These are phyloP conservation scores for Hyperoplus lanceolatus DNA, from an alignment of 2,797 vertebrate genomes.

Conservation along the genomic window DNA sequence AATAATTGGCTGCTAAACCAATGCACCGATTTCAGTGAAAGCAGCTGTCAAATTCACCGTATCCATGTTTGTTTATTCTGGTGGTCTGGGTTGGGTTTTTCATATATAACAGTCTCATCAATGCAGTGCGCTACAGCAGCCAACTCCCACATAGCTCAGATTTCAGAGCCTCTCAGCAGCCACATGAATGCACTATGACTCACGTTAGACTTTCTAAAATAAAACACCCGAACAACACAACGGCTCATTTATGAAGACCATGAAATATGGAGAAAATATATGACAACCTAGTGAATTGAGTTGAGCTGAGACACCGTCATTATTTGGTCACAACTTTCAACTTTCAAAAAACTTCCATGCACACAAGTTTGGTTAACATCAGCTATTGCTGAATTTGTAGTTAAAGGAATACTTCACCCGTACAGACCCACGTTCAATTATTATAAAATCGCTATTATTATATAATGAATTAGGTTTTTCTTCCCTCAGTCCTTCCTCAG, in stretches of 20 bases:
- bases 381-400: not conserved
- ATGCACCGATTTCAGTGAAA: constrained; percentile 3
- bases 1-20: constrained; percentile 1
- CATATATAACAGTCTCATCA: constrained; percentile 22
- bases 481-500: too few relatives aligned
- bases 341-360: not conserved
- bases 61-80: constrained; percentile 32
- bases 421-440: too few relatives aligned
- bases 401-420: too few relatives aligned
- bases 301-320: not conserved
- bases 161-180: constrained; percentile 40
- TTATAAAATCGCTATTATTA: too few relatives aligned
- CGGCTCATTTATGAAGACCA: not conserved
- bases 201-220: constrained; percentile 7
- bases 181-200: constrained; percentile 28
- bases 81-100: constrained; percentile 51
- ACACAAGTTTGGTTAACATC: not conserved
- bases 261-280: not conserved
- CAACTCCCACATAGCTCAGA: constrained; percentile 45
- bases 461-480: too few relatives aligned
- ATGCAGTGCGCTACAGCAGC: constrained; percentile 16
- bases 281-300: not conserved
- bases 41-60: constrained; percentile 8
- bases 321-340: not conserved
- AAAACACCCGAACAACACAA: not conserved